Evolutionary conservation across 2,113 vertebrate species (phyloP).

Genomic region (Neogobius melanostomus): DNA sequence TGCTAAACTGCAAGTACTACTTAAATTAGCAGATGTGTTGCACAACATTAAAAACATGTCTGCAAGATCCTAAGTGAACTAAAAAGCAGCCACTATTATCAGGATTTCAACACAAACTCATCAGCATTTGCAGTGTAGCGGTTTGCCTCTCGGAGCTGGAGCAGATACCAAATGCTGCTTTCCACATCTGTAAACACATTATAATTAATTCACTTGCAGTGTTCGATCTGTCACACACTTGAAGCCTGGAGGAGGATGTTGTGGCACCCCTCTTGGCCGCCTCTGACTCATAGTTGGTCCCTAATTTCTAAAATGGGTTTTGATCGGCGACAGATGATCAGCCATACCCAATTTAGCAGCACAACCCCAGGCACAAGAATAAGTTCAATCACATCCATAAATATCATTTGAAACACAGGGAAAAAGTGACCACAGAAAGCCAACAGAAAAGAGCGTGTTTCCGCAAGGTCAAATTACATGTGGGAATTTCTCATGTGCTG

Average conservation of each 20-base stretch:
- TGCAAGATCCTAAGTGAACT: too few species aligned
- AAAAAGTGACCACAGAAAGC: conserved; percentile 39
- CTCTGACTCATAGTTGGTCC: conserved; percentile 42
- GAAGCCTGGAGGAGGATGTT: neutral
- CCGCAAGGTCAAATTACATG: conserved; percentile 13
- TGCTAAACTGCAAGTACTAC: too few species aligned
- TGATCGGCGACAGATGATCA: conserved; percentile 26
- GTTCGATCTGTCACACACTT: conserved; percentile 11
- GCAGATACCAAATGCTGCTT: conserved; percentile 10
- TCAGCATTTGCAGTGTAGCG: neutral
- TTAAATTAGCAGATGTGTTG: too few species aligned
- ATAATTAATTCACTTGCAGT: conserved; percentile 30
- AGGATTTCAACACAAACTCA: neutral
- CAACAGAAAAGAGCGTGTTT: conserved; percentile 32
- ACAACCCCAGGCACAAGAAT: neutral
- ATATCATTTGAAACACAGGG: conserved; percentile 12
- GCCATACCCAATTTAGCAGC: neutral
- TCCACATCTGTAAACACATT: neutral
- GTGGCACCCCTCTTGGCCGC: conserved; percentile 20
- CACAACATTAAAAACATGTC: too few species aligned
- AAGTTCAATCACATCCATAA: neutral
- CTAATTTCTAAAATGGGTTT: conserved; percentile 35
- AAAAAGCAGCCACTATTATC: neutral
- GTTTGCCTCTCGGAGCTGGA: neutral
- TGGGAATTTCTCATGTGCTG: conserved; percentile 37